A percentile compares a stretch with the other conserved stretches of the same genome.
phyloP scores from a whole-genome alignment of 1,140 invertebrate genomes.

The Drosophila subobscura region DNA sequence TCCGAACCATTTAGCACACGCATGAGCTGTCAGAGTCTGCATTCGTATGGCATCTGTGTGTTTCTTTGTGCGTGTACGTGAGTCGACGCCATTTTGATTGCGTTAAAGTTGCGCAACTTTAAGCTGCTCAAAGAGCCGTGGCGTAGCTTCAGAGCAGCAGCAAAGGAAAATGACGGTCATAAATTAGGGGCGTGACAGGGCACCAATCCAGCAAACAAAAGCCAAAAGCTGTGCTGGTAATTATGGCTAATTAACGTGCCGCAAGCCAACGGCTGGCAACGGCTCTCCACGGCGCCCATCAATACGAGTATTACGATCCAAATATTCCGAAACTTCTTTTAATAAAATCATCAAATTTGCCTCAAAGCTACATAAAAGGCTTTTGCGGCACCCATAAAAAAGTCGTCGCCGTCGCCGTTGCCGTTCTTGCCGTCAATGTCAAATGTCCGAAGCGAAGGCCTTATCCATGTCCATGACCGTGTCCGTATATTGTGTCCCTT shows the following conservation, averaged over 20 bases:
- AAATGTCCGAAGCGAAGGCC: slow-evolving; percentile 24
- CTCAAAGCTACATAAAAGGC: slow-evolving; percentile 62
- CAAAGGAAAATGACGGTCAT: slow-evolving; percentile 53
- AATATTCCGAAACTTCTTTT: slow-evolving; percentile 55
- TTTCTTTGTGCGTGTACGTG: slow-evolving; percentile 11
- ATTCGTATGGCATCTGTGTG: slow-evolving; percentile 3
- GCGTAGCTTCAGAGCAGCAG: too few relatives aligned
- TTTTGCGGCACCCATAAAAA: slow-evolving; percentile 71
- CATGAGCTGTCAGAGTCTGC: slow-evolving; percentile 65
- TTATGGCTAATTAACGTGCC: slow-evolving; percentile 78
- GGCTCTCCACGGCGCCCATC: not conserved
- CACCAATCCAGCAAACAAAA: slow-evolving; percentile 75
- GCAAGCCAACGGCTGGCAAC: slow-evolving; percentile 20
- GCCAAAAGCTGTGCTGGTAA: slow-evolving; percentile 76
- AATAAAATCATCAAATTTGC: slow-evolving; percentile 81
- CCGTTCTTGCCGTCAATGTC: slow-evolving; percentile 23
- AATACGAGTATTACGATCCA: slow-evolving; percentile 49
- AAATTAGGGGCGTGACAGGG: slow-evolving; percentile 78
- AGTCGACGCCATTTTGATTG: slow-evolving; percentile 56
- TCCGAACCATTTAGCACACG: slow-evolving; percentile 79
- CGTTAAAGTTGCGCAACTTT: slow-evolving; percentile 69
- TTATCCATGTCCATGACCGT: not conserved
- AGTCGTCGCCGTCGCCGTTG: slow-evolving; percentile 29
- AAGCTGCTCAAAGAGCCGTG: slow-evolving; percentile 43
- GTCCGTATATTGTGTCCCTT: not conserved